These are phyloP conservation scores for Cistogaster globosa DNA, from an alignment of 2,888 invertebrate genomes.

Conservation along the genomic window DNA sequence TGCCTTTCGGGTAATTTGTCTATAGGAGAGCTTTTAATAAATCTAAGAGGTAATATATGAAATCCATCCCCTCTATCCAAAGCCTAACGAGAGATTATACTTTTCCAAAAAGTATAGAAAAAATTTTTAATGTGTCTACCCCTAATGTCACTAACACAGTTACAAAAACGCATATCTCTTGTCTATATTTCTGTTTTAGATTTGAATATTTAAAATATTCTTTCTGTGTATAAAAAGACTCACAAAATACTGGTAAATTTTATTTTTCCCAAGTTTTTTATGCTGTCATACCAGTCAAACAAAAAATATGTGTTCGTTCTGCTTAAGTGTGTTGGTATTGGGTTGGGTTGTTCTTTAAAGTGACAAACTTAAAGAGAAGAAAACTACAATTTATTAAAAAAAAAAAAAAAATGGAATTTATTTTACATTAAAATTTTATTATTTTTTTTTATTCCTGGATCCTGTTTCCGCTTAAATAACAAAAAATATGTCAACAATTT, in stretches of 20 bases:
- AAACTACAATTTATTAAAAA: neutral
- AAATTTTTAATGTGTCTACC: too few relatives aligned
- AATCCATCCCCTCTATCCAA: too few relatives aligned
- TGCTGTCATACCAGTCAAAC: neutral
- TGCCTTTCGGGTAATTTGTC: too few relatives aligned
- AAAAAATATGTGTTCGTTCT: neutral
- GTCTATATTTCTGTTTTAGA: slow-evolving; percentile 15
- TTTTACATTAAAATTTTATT: neutral
- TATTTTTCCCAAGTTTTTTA: neutral
- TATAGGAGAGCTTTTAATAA: too few relatives aligned
- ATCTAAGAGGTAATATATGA: too few relatives aligned
- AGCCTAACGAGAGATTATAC: too few relatives aligned
- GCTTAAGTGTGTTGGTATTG: neutral
- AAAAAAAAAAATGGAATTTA: neutral
- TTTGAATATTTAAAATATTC: slow-evolving; percentile 23
- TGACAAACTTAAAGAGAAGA: neutral
- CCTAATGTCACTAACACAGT: neutral
- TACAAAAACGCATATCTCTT: neutral
- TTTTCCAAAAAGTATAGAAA: too few relatives aligned
- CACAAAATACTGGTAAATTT: neutral
- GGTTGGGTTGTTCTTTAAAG: neutral
- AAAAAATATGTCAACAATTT: slow-evolving; percentile 3
- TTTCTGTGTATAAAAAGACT: too few relatives aligned
- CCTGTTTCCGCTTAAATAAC: neutral
- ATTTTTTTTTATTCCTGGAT: neutral